Evolutionary conservation across 37 sponge, comb jelly and placozoan species (phyloP).

Genomic region (Ephydatia muelleri): DNA sequence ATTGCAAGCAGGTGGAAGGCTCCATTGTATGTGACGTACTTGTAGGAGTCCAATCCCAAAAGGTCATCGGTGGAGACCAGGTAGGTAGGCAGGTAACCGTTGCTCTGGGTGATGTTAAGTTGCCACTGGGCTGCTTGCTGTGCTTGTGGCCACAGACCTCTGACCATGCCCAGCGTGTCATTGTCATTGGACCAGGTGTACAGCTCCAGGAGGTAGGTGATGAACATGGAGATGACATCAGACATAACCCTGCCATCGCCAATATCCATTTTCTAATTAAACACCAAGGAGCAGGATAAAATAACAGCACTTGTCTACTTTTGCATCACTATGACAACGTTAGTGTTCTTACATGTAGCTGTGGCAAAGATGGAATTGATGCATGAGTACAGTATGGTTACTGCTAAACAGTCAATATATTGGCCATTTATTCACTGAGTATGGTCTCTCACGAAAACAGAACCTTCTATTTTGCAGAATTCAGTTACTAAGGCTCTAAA

Average conservation of each 20-base stretch:
- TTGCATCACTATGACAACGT: no score
- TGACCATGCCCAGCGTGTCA: neutral
- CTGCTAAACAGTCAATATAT: no score
- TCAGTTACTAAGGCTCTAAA: no score
- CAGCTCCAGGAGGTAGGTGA: slow-evolving; percentile 24
- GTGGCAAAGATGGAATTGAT: no score
- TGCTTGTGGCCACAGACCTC: slow-evolving; percentile 18
- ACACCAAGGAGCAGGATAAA: no score
- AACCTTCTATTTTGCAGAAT: no score
- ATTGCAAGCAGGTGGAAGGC: slow-evolving; percentile 21
- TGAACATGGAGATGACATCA: slow-evolving; percentile 27
- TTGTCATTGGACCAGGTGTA: neutral
- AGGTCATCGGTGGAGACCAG: slow-evolving; percentile 21
- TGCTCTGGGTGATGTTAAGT: neutral
- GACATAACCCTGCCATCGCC: slow-evolving; percentile 12
- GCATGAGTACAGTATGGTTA: no score
- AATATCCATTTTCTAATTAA: neutral
- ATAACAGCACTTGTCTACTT: no score
- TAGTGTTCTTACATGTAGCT: no score
- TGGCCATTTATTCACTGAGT: no score
- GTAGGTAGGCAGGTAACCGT: slow-evolving; percentile 7
- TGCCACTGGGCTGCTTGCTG: slow-evolving; percentile 26
- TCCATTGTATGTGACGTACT: slow-evolving; percentile 2
- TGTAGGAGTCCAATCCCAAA: neutral
- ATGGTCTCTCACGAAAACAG: no score